phyloP scores from a whole-genome alignment of 2,113 vertebrate genomes.

The Leuciscus idus region DNA sequence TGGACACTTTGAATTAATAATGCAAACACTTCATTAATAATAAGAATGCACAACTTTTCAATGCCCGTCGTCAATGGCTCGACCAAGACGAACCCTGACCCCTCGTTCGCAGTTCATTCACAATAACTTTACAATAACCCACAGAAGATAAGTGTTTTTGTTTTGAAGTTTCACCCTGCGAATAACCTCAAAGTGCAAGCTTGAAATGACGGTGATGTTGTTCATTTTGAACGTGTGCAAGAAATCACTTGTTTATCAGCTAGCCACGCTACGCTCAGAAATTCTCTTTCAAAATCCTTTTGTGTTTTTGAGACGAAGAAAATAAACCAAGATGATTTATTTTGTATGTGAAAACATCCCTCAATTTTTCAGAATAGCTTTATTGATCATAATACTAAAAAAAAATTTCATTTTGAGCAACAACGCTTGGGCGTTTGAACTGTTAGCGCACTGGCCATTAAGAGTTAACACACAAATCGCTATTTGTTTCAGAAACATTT shows the following conservation, averaged over 20 bases:
- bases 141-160: background rate
- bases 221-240: background rate
- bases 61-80: background rate
- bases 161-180: background rate
- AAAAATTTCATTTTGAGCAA: conserved; percentile 57
- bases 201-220: conserved; percentile 11
- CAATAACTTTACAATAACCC: background rate
- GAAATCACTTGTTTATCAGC: conserved; percentile 47
- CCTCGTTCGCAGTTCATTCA: background rate
- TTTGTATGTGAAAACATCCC: conserved; percentile 63
- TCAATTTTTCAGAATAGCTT: conserved; percentile 56
- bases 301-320: conserved; percentile 47
- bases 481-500: background rate
- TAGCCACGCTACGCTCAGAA: conserved; percentile 59
- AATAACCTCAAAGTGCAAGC: conserved; percentile 8
- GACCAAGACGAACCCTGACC: background rate
- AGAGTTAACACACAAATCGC: background rate
- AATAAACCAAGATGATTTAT: conserved; percentile 67
- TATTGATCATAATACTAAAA: conserved; percentile 70
- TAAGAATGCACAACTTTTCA: background rate
- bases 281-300: conserved; percentile 71
- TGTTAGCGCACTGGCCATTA: conserved; percentile 48
- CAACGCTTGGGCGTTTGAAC: conserved; percentile 66
- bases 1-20: background rate
- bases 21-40: background rate